These are phyloP conservation scores for Agrochola macilenta DNA, from an alignment of 2,888 invertebrate species.

Conservation along the genomic window DNA sequence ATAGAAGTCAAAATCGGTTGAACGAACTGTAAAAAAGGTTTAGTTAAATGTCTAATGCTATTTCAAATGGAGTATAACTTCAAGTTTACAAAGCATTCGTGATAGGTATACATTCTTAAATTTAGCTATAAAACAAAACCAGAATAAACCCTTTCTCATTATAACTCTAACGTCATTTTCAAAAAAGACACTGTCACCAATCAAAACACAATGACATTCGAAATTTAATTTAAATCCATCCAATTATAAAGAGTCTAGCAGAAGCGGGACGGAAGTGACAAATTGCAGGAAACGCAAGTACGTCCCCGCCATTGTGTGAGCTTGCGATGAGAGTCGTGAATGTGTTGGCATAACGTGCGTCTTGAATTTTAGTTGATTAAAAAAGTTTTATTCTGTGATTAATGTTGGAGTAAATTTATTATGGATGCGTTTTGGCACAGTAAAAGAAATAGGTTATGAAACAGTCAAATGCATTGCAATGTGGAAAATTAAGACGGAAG, in stretches of 20 bases:
- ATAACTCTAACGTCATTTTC: background rate
- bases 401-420: constrained; percentile 3
- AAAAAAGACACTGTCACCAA: constrained; percentile 50
- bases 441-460: too few relatives aligned
- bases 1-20: too few relatives aligned
- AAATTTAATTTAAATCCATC: constrained; percentile 73
- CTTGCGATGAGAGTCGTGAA: constrained; percentile 35
- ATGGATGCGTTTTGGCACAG: too few relatives aligned
- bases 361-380: constrained; percentile 63
- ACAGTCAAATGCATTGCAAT: too few relatives aligned
- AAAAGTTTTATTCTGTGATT: constrained; percentile 38
- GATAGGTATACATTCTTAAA: too few relatives aligned
- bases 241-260: constrained; percentile 70
- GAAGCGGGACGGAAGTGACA: constrained; percentile 69
- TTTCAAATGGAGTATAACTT: too few relatives aligned
- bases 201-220: constrained; percentile 65
- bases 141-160: background rate
- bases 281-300: constrained; percentile 72
- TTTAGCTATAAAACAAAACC: too few relatives aligned
- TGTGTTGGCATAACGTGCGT: constrained; percentile 35
- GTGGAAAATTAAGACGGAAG: too few relatives aligned
- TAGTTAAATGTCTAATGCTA: too few relatives aligned
- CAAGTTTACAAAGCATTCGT: too few relatives aligned
- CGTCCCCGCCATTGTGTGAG: constrained; percentile 54
- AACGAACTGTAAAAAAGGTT: too few relatives aligned